Conservation (phyloP, 2,797 vertebrate species). For the Notolepis coatsorum region DNA sequence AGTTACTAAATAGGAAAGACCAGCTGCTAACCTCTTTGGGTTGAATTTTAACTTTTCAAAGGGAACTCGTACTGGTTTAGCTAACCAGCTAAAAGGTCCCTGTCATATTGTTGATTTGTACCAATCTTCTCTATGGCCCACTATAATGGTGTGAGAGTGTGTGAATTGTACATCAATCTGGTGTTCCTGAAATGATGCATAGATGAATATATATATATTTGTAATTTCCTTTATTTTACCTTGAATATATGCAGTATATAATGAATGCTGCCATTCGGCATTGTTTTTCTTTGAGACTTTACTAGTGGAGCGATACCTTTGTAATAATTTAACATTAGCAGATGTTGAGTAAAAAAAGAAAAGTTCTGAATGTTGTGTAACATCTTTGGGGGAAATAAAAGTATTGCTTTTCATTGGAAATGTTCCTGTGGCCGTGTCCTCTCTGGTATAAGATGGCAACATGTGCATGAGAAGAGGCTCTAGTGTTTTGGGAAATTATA, state of each 20-base stretch:
- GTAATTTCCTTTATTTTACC: conserved; percentile 74
- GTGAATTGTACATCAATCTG: conserved; percentile 66
- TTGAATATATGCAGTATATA: conserved; percentile 52
- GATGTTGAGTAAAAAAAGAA: conserved; percentile 58
- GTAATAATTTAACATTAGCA: conserved; percentile 66
- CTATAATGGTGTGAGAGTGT: conserved; percentile 53
- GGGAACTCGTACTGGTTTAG: conserved; percentile 32
- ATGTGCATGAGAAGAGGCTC: no score
- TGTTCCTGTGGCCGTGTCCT: neutral
- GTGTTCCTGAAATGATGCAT: conserved; percentile 59
- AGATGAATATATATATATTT: conserved; percentile 74
- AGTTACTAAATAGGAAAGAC: conserved; percentile 56
- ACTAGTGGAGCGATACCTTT: conserved; percentile 51
- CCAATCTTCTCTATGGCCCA: conserved; percentile 41
- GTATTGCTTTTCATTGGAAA: conserved; percentile 47
- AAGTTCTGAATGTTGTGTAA: conserved; percentile 68
- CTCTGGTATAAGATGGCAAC: neutral
- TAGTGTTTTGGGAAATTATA: no score
- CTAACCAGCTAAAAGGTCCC: conserved; percentile 26
- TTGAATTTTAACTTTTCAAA: conserved; percentile 60
- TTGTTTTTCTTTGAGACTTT: conserved; percentile 53
- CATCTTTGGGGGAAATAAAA: conserved; percentile 60
- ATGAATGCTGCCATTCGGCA: conserved; percentile 61
- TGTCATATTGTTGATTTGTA: conserved; percentile 54
- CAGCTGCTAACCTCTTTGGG: conserved; percentile 61